phyloP scores from a whole-genome alignment of 2,113 vertebrate genomes.

The Sminthopsis crassicaudata region DNA sequence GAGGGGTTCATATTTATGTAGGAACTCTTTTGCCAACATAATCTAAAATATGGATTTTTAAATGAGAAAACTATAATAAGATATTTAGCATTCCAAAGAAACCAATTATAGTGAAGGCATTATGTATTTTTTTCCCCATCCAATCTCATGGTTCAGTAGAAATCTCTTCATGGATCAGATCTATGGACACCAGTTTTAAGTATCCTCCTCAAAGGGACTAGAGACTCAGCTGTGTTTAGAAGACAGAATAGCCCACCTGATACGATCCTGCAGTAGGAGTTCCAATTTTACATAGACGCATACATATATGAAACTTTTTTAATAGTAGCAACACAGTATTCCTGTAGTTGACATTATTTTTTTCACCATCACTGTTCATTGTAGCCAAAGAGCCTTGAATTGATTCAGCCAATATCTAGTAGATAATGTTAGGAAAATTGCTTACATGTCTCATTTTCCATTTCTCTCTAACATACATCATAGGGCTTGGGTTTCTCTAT shows the following conservation, averaged over 20 bases:
- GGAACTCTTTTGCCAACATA: background rate
- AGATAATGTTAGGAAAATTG: background rate
- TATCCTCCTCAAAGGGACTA: background rate
- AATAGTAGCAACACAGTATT: background rate
- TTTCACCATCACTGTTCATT: background rate
- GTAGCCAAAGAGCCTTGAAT: background rate
- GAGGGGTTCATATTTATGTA: background rate
- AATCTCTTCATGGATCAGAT: background rate
- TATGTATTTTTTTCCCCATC: background rate
- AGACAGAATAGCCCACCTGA: background rate
- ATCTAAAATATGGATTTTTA: background rate
- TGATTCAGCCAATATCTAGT: background rate
- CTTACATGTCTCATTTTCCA: background rate
- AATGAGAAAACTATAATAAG: background rate
- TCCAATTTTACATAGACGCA: too few relatives aligned
- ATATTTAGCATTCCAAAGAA: background rate
- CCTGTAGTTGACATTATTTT: background rate
- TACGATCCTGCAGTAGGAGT: background rate
- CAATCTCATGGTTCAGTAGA: background rate
- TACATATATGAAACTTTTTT: background rate
- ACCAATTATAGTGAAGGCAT: background rate
- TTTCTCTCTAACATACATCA: background rate
- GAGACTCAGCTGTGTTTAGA: background rate
- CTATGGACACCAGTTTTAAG: background rate
- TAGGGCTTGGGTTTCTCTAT: background rate